Evolutionary conservation across 2,113 vertebrate genomes (phyloP), one percentile per base, ranked within the genome.

Genomic region (Eclectus roratus): DNA sequence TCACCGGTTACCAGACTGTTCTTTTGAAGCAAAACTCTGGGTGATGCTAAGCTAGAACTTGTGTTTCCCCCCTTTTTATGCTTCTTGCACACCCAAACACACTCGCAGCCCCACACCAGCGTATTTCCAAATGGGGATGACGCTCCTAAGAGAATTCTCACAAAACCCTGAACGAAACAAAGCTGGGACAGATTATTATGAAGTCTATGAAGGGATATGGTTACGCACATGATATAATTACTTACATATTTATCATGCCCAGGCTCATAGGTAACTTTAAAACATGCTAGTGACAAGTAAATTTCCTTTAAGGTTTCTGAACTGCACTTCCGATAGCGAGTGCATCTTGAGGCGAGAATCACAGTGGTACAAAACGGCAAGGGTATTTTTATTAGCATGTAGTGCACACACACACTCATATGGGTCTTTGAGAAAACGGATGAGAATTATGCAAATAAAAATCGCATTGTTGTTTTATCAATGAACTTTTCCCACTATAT

Each of bases 381-480:
- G n/a, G 17, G 23, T 49, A 21, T 58, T 91, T 83, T 80, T 69
- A 61, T 83, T 83, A 58, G 25, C 2, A 3, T 46, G 4, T 5
- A 21, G 39, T 33, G 25, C 31, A 33, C 33, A 33, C 33, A 56
- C 41, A 29, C 31, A 12, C 50, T 88, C 63, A 11, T 21, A 43
- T 4, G 25, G 13, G 19, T 65, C 89, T 74, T 3, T 65, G 44
- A 72, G 72, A 58, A 85, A 93, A 91, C 27, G 61, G 27, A 76
- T 2, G 44, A 82, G 66, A 89, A 41, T 64, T 61, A 24, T 21
- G 41, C 21, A 66, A 89, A 87, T 77, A 88, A 92, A 94, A 94
- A 44, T 61, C 7, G 6, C 50, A 55, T 52, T 83, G 43, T 63
- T 70, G 53, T 46, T 93, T 82, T 73, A 82, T 72, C 72, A 70